phyloP scores from a whole-genome alignment of 2,888 invertebrate species.

The Idaea straminata region DNA sequence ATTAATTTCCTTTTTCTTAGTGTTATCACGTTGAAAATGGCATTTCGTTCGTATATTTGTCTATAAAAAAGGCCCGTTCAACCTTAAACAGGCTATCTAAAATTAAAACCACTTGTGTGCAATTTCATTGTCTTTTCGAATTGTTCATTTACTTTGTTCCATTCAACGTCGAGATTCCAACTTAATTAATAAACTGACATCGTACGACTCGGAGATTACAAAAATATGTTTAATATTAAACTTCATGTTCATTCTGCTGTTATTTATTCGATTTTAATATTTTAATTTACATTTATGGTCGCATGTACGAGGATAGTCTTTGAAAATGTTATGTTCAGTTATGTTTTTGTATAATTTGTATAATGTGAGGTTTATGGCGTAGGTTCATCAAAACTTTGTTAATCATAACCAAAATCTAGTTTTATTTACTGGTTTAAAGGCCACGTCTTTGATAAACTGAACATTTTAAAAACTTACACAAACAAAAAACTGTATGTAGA shows the following conservation, averaged over 20 bases:
- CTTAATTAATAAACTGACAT: conserved; percentile 15
- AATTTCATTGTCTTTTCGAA: conserved; percentile 28
- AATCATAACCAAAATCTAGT: conserved; percentile 9
- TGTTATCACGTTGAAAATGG: conserved; percentile 19
- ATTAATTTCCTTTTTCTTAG: conserved; percentile 14
- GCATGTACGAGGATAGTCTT: conserved; percentile 4
- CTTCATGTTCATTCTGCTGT: neutral
- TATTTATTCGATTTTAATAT: neutral
- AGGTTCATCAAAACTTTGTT: too few species aligned
- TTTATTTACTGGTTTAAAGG: neutral
- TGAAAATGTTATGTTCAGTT: conserved; percentile 3
- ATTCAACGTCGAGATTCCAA: conserved; percentile 10
- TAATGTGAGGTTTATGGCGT: too few species aligned
- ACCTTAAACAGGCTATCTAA: conserved; percentile 42
- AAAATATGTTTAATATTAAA: neutral
- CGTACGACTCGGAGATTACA: conserved; percentile 1
- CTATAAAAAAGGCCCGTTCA: conserved; percentile 34
- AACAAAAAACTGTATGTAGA: too few species aligned
- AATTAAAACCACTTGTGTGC: conserved; percentile 48
- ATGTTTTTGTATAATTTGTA: too few species aligned
- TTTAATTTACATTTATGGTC: conserved; percentile 4
- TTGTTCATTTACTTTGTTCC: conserved; percentile 19
- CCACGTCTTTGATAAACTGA: too few species aligned
- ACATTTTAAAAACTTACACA: too few species aligned
- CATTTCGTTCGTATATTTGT: conserved; percentile 15